Percentiles rank a stretch among this genome's conserved stretches.
Evolutionary conservation across 2,888 invertebrate species (phyloP).

Genomic region (Phrixothrix hirtus): DNA sequence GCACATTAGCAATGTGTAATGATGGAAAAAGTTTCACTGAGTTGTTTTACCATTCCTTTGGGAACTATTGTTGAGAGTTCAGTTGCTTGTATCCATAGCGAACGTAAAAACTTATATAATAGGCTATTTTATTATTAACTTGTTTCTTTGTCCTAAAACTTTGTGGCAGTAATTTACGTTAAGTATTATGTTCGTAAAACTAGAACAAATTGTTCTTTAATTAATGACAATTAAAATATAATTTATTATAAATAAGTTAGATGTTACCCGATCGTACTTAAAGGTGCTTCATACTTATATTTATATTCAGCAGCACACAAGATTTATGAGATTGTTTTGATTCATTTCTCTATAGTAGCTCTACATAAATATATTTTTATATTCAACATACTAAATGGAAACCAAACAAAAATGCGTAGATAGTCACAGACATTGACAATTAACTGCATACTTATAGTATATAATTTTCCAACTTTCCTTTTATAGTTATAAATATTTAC

Average conservation of each 20-base stretch:
- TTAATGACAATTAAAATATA: background rate
- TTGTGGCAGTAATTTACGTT: background rate
- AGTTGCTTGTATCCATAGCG: slow-evolving; percentile 10
- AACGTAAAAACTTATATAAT: slow-evolving; percentile 1
- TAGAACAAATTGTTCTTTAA: background rate
- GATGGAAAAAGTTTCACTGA: slow-evolving; percentile 9
- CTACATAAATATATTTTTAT: background rate
- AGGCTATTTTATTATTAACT: background rate
- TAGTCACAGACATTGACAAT: too few species aligned
- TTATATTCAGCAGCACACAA: background rate
- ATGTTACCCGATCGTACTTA: background rate
- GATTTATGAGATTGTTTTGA: background rate
- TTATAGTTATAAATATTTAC: too few species aligned
- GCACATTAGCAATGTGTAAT: slow-evolving; percentile 11
- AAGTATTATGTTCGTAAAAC: background rate
- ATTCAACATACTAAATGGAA: background rate
- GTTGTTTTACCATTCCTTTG: background rate
- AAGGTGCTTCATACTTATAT: background rate
- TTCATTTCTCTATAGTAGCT: background rate
- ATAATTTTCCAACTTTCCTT: too few species aligned
- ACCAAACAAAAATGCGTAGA: too few species aligned
- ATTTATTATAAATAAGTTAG: background rate
- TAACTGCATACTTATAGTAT: too few species aligned
- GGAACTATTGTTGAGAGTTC: background rate
- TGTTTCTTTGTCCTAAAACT: background rate